Evolutionary conservation across 2,797 vertebrate genomes (phyloP).

Genomic region (Vireo griseus): DNA sequence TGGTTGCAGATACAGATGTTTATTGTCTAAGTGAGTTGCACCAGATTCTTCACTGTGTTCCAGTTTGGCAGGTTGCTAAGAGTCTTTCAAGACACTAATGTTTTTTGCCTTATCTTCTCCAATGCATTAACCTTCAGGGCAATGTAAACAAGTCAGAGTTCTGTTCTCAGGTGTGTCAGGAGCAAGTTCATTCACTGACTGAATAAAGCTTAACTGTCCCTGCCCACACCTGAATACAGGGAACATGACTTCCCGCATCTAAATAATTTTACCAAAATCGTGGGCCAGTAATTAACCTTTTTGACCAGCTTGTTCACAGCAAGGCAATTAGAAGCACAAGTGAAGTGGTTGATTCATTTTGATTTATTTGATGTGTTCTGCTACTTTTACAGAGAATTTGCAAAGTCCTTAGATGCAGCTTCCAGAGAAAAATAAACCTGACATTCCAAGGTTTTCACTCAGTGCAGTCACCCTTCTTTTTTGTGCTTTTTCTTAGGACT

Average conservation of each 20-base stretch:
- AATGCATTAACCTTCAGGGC: background rate
- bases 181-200: background rate
- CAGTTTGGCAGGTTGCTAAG: background rate
- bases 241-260: background rate
- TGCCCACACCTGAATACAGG: background rate
- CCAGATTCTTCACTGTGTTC: background rate
- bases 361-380: background rate
- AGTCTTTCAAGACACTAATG: background rate
- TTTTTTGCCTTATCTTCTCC: background rate
- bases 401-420: background rate
- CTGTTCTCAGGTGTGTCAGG: background rate
- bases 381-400: background rate
- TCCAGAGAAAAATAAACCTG: background rate
- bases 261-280: background rate
- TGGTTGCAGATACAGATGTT: background rate
- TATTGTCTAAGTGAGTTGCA: background rate
- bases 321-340: background rate
- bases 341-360: background rate
- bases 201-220: background rate
- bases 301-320: background rate
- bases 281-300: background rate
- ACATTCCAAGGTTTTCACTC: background rate
- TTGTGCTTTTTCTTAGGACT: background rate
- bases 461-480: background rate
- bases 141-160: background rate